Percentiles rank a stretch among this genome's conserved stretches.
phyloP scores from a whole-genome alignment of 2,888 invertebrate species.

The Catotricha subobsoleta region DNA sequence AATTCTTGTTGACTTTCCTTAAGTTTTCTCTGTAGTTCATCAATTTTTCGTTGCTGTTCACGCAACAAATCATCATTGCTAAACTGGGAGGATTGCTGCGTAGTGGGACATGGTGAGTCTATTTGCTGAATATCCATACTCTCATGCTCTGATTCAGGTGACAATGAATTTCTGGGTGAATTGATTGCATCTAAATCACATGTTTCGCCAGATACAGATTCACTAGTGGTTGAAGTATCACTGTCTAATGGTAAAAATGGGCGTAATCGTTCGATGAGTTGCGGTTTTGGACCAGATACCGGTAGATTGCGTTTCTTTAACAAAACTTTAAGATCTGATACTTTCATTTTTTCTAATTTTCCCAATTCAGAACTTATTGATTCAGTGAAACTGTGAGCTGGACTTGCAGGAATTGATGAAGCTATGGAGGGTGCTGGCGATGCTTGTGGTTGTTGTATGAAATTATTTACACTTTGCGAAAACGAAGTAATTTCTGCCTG shows the following conservation, averaged over 20 bases:
- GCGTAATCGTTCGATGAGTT: constrained; percentile 77
- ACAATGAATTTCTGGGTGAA: constrained; percentile 17
- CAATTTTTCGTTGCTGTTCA: constrained; percentile 73
- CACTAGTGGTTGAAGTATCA: constrained; percentile 19
- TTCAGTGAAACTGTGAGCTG: constrained; percentile 25
- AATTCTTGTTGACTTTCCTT: constrained; percentile 61
- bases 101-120: constrained; percentile 21
- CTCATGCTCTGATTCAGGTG: constrained; percentile 22
- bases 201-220: constrained; percentile 20
- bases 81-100: background rate
- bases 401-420: constrained; percentile 28
- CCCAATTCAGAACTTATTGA: constrained; percentile 29
- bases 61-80: constrained; percentile 51
- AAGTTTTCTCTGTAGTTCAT: constrained; percentile 66
- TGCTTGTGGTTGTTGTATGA: constrained; percentile 27
- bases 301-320: constrained; percentile 84
- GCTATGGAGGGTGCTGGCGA: constrained; percentile 35
- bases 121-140: constrained; percentile 27
- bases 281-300: constrained; percentile 91
- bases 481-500: constrained; percentile 2
- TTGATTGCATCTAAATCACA: constrained; percentile 21
- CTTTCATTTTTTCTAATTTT: constrained; percentile 89
- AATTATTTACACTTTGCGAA: constrained; percentile 13
- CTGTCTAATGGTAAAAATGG: constrained; percentile 38
- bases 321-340: constrained; percentile 84